Percentiles rank a stretch among this genome's conserved stretches.
phyloP scores from a whole-genome alignment of 2,797 vertebrate genomes.

The Sphaeramia orbicularis region DNA sequence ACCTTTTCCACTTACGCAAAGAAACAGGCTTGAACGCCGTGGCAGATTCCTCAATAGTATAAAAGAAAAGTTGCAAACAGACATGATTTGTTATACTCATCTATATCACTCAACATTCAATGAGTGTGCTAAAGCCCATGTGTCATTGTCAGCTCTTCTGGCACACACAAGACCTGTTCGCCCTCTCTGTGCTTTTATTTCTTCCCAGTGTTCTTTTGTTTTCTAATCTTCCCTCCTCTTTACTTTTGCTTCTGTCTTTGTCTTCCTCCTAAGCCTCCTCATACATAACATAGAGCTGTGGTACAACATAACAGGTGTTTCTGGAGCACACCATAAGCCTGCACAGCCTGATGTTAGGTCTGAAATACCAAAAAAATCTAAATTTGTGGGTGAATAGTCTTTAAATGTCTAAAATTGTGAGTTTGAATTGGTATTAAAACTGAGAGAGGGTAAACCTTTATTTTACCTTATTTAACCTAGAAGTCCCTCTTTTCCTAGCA shows the following conservation, averaged over 20 bases:
- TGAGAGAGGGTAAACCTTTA: too few relatives aligned
- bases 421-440: too few relatives aligned
- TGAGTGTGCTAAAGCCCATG: slow-evolving; percentile 28
- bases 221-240: background rate
- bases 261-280: background rate
- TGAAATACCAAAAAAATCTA: too few relatives aligned
- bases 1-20: slow-evolving; percentile 17
- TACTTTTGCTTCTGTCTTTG: background rate
- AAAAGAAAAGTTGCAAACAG: slow-evolving; percentile 25
- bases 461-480: too few relatives aligned
- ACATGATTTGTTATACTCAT: slow-evolving; percentile 23
- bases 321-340: background rate
- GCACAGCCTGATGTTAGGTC: too few relatives aligned
- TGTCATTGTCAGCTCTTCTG: slow-evolving; percentile 8
- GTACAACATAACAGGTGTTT: background rate
- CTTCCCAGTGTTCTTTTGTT: background rate
- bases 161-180: background rate
- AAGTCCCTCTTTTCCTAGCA: too few relatives aligned
- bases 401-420: too few relatives aligned
- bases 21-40: slow-evolving; percentile 17
- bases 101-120: slow-evolving; percentile 30
- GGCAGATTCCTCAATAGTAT: slow-evolving; percentile 25
- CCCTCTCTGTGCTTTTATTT: slow-evolving; percentile 14
- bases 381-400: too few relatives aligned
- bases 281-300: background rate